These are phyloP conservation scores for Clarias magur DNA, from an alignment of 2,113 vertebrate genomes.

Conservation along the genomic window DNA sequence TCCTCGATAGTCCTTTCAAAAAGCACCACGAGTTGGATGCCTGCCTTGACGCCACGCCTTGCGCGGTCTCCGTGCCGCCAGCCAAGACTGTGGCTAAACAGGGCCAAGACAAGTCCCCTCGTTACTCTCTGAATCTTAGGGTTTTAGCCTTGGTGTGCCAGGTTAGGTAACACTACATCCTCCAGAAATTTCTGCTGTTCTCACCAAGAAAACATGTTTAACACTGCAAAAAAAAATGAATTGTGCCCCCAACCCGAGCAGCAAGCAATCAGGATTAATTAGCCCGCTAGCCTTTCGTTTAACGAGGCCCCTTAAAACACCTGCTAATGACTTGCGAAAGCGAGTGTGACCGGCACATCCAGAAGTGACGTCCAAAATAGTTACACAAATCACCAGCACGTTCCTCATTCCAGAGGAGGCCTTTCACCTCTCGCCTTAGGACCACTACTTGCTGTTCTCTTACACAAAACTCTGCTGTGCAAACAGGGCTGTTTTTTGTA, in stretches of 20 bases:
- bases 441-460: neutral
- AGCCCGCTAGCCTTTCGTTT: slow-evolving; percentile 19
- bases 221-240: slow-evolving; percentile 29
- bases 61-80: neutral
- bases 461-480: neutral
- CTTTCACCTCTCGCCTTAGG: neutral
- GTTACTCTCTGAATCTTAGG: slow-evolving; percentile 10
- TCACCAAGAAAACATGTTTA: slow-evolving; percentile 27
- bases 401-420: neutral
- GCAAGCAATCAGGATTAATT: slow-evolving; percentile 20
- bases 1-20: slow-evolving; percentile 4
- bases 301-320: slow-evolving; percentile 23
- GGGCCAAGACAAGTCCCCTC: slow-evolving; percentile 21
- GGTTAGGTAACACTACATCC: neutral
- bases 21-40: neutral
- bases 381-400: neutral
- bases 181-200: slow-evolving; percentile 16
- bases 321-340: slow-evolving; percentile 37
- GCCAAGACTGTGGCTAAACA: slow-evolving; percentile 23
- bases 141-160: slow-evolving; percentile 27
- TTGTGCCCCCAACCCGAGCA: slow-evolving; percentile 15
- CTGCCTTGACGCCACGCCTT: slow-evolving; percentile 8
- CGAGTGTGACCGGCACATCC: slow-evolving; percentile 17
- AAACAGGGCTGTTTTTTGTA: neutral
- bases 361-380: neutral